Base-by-base conservation (phyloP, 2,113 vertebrate genomes). In the Zingel zingel region DNA sequence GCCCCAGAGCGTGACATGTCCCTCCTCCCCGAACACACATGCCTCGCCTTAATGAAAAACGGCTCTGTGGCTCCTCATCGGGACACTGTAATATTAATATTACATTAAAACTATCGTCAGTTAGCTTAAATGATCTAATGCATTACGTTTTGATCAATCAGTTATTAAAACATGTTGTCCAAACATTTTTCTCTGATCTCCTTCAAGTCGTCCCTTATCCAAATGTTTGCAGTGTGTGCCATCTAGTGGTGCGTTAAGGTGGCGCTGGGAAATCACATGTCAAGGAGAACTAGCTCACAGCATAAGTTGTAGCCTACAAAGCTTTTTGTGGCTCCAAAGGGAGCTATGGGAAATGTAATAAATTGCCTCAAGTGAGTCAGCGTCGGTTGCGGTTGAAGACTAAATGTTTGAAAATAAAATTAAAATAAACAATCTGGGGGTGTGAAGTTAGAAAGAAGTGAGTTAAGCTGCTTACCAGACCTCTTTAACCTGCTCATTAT, bases 171-270 rank as follows among this genome's bases (percentile, higher is more conserved):
- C 21, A 3, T 48, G 1, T 51, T 50, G 0, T 11, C 25, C 16
- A 14, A 13, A n/a, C 2, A 15, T 9, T 59, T 59, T 47, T 47
- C 5, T 51, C 11, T 62, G 5, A 27, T 57, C 64, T 1, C 5
- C 25, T 13, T 7, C 0, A 23, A n/a, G 2, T 0, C 23, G 18
- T 0, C 16, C 3, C 6, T 45, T n/a, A 39, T 18, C 10, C 45
- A 64, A 51, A 23, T 47, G 6, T 36, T 70, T 58, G 88, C 23
- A 14, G 64, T 3, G 67, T 7, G 48, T 21, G 92, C 74, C 91
- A 91, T 76, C 93, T 91, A 61, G 77, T 80, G 93, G 88, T 54
- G 45, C 5, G 36, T 74, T n/a, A 1, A 77, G 15, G 73, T 59
- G 12, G 16, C 66, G 74, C 75, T 18, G 1, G 65, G n/a, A 63